Conservation (phyloP, 2,797 vertebrate species). For the Thamnophis elegans region DNA sequence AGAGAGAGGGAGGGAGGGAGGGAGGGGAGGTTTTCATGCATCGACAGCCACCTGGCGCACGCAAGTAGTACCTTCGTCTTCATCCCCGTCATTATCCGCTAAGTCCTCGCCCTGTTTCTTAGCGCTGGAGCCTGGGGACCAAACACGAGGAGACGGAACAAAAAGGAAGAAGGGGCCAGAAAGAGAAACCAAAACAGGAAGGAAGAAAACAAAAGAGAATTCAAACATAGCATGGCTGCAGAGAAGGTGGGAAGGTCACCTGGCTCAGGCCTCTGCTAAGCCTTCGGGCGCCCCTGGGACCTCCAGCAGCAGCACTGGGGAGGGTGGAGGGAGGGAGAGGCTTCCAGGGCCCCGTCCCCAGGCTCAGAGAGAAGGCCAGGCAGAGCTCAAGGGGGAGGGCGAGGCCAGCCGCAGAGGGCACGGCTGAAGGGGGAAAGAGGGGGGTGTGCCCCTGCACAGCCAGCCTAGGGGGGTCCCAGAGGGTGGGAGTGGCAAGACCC, state of each 20-base stretch:
- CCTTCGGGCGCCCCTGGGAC: neutral
- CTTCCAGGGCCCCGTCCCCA: conserved; percentile 12
- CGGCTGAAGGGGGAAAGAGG: too few relatives aligned
- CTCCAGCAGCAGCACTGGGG: neutral
- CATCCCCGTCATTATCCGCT: conserved; percentile 99
- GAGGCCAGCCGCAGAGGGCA: neutral
- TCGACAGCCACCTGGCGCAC: conserved; percentile 79
- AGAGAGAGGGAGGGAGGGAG: conserved; percentile 34
- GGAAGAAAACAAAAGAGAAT: conserved; percentile 79
- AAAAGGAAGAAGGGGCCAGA: conserved; percentile 77
- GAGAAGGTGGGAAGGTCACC: conserved; percentile 55
- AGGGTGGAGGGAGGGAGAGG: conserved; percentile 28
- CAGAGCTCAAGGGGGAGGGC: neutral
- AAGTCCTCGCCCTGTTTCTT: conserved; percentile 99
- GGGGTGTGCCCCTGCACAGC: neutral
- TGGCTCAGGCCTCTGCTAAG: conserved; percentile 35
- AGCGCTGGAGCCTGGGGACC: conserved; percentile 94
- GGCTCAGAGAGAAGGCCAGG: neutral
- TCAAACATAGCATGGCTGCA: conserved; percentile 89
- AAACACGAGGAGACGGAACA: conserved; percentile 88
- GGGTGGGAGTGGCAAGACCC: neutral
- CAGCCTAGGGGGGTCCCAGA: neutral
- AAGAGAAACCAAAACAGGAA: conserved; percentile 72
- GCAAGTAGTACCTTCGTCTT: conserved; percentile 99
- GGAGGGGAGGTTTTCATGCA: conserved; percentile 64